A percentile compares a stretch with the other conserved stretches of the same genome.
Conservation (phyloP, 2,113 vertebrate species). For the Pomatorhinus ruficollis region DNA sequence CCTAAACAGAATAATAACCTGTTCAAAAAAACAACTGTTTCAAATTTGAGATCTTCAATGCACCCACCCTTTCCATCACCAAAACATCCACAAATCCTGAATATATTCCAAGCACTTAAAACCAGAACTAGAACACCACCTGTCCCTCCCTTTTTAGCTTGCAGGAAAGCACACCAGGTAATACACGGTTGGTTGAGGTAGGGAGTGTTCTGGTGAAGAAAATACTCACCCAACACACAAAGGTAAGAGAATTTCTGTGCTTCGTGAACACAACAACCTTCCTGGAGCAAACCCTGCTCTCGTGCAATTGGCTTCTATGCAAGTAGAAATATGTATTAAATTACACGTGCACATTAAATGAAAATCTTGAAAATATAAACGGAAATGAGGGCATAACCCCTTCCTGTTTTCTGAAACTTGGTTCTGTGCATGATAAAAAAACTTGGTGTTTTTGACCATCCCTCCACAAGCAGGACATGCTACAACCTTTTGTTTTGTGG, state of each 20-base stretch:
- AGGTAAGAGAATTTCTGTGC: neutral
- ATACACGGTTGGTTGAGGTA: neutral
- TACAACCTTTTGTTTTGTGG: slow-evolving; percentile 70
- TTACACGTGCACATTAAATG: neutral
- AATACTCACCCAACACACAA: neutral
- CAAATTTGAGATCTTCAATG: neutral
- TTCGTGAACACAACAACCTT: neutral
- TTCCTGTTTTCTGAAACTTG: slow-evolving; percentile 52
- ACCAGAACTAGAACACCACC: neutral
- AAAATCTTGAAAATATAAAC: neutral
- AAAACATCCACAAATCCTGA: neutral
- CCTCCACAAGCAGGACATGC: slow-evolving; percentile 75
- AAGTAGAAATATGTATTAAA: neutral
- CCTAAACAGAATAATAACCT: neutral
- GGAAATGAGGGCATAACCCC: neutral
- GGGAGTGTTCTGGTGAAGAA: neutral
- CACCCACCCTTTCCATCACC: neutral
- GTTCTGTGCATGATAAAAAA: slow-evolving; percentile 76
- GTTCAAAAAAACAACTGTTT: neutral
- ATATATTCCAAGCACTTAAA: neutral
- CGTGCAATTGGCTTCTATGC: neutral
- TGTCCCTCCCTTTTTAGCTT: neutral
- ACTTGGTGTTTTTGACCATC: slow-evolving; percentile 78
- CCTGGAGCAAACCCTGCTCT: neutral
- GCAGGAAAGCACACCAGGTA: neutral